Conservation (phyloP, 2,113 vertebrate species). For the Corynorhinus townsendii region DNA sequence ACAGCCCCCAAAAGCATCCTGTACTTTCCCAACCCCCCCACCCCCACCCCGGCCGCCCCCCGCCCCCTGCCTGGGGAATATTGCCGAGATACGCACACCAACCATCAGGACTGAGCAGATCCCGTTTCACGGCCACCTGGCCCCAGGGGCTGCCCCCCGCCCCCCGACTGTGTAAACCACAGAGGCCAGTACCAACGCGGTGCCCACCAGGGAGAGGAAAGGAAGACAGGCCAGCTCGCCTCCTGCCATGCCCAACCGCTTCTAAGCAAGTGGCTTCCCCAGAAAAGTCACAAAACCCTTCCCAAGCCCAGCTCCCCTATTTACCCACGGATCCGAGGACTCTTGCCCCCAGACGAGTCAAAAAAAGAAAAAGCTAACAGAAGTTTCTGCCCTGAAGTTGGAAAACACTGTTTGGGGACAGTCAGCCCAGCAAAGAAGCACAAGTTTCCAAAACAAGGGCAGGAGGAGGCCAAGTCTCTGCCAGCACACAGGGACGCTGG, state of each 20-base stretch:
- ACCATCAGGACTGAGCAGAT: not conserved
- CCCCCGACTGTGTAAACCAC: not conserved
- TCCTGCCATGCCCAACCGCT: not conserved
- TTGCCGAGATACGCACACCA: not conserved
- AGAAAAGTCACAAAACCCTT: not conserved
- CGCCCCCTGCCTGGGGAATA: not conserved
- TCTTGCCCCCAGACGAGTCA: not conserved
- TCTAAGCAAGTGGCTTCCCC: not conserved
- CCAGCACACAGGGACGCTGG: not conserved
- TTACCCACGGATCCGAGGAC: not conserved
- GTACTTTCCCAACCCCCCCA: rapidly evolving
- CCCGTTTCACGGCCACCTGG: too few species aligned
- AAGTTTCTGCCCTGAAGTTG: constrained; percentile 34
- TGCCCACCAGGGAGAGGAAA: not conserved
- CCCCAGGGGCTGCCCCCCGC: not conserved
- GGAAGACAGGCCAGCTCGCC: not conserved
- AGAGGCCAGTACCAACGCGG: not conserved
- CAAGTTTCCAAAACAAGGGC: not conserved
- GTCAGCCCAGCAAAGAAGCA: not conserved
- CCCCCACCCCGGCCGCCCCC: not conserved
- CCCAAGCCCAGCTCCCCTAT: not conserved
- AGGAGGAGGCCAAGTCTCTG: not conserved
- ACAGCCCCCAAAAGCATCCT: rapidly evolving
- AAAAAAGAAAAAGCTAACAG: not conserved
- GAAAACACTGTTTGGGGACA: not conserved